Evolutionary conservation across 1,140 invertebrate species (phyloP), one percentile per base, ranked within the genome.

Genomic region (Luehdorfia chinensis): DNA sequence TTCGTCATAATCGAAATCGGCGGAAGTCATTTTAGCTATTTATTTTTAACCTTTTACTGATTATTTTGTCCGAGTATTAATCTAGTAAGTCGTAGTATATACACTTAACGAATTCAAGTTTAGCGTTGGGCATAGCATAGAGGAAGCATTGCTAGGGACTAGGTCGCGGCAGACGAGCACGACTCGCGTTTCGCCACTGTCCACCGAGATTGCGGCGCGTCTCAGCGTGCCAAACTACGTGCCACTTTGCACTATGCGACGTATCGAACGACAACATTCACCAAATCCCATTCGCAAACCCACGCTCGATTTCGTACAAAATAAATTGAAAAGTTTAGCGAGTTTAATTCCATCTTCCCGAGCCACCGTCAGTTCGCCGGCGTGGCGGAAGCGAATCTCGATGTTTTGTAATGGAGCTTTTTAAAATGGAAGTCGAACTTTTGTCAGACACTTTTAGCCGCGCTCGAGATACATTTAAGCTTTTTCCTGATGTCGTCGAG

Each of bases 371-470:
- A 67, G 54, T n/a, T n/a, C n/a, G n/a, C n/a, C 68, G 60, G 57
- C 66, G 66, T 69, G 71, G 68, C 77, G 78, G 77, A 86, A 84
- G 67, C 66, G 79, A 80, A 84, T 84, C 83, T 74, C 79, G 76
- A 86, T 86, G 83, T 84, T 84, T 84, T 83, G 83, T 83, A 86
- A 86, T 86, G 79, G 79, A 84, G 79, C 83, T 86, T 84, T 85
- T 86, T 86, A 86, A 84, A 86, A 86, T 86, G 79, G 75, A 84
- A 86, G 76, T 79, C 83, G 78, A 86, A 86, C 80, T 86, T 86
- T 86, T 86, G 83, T 86, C 80, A 81, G 83, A 84, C 79, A 84
- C 83, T 86, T 86, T 84, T 83, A 84, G 83, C 80, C 78, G 72
- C 69, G 73, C 69, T 75, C 66, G 76, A 77, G 80, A 86, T 86